A percentile compares a stretch with the other conserved stretches of the same genome.
Evolutionary conservation across 2,888 invertebrate species (phyloP).

Genomic region (Ichneumoninae sp.): DNA sequence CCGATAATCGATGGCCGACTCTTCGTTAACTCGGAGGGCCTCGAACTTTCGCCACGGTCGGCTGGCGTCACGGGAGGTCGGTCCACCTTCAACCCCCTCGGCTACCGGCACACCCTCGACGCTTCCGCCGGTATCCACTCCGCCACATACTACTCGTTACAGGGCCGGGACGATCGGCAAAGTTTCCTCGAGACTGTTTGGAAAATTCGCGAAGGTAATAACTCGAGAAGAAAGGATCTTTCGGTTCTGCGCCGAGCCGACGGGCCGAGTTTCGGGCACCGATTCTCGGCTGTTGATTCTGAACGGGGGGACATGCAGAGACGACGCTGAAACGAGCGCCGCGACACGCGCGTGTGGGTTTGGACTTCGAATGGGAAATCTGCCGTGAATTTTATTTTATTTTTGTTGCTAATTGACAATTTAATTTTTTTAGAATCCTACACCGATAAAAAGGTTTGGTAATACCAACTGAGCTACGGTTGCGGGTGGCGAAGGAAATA

Average conservation of each 20-base stretch:
- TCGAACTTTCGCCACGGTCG: slow-evolving; percentile 50
- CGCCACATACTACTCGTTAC: slow-evolving; percentile 67
- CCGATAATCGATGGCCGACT: slow-evolving; percentile 40
- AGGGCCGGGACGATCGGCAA: slow-evolving; percentile 45
- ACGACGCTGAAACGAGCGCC: neutral
- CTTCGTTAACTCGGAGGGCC: slow-evolving; percentile 37
- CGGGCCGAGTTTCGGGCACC: slow-evolving; percentile 2
- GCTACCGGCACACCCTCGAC: slow-evolving; percentile 10
- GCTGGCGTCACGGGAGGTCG: slow-evolving; percentile 17
- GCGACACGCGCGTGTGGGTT: neutral
- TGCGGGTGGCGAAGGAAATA: no score
- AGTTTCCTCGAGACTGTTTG: slow-evolving; percentile 54
- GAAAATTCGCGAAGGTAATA: slow-evolving; percentile 66
- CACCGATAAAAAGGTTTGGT: no score
- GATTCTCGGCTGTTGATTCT: neutral
- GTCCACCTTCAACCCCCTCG: neutral
- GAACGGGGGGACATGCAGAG: neutral
- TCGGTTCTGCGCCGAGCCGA: slow-evolving; percentile 47
- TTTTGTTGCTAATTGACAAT: neutral
- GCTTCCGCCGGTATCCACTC: neutral
- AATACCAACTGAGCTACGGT: no score
- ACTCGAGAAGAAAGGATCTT: slow-evolving; percentile 67
- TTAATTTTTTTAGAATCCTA: neutral
- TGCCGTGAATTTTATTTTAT: neutral
- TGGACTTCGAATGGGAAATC: neutral